These are phyloP conservation scores for Poecile atricapillus DNA, from an alignment of 2,113 vertebrate species.

Conservation along the genomic window DNA sequence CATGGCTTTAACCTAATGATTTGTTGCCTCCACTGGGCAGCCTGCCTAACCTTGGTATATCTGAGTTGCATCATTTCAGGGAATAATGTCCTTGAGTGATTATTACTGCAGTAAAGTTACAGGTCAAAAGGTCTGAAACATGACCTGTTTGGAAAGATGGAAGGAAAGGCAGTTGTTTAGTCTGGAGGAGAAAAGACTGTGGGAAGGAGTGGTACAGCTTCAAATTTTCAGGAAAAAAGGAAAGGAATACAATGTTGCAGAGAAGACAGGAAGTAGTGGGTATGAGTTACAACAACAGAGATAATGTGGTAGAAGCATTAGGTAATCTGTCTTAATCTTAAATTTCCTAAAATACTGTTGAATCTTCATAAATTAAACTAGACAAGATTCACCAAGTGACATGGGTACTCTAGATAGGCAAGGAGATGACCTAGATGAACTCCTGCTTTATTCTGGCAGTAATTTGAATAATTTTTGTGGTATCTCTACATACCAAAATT, in stretches of 20 bases:
- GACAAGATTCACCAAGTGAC: not conserved
- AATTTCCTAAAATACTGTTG: not conserved
- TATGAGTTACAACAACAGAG: not conserved
- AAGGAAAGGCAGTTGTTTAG: not conserved
- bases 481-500: not conserved
- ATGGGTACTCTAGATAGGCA: not conserved
- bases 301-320: not conserved
- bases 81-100: not conserved
- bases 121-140: constrained; percentile 19
- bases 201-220: not conserved
- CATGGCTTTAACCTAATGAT: not conserved
- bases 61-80: not conserved
- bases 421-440: not conserved
- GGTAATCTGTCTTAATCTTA: not conserved
- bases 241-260: not conserved
- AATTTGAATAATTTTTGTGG: not conserved
- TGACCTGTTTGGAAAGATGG: not conserved
- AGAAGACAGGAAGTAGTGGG: not conserved
- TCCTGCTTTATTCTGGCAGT: not conserved
- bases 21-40: not conserved
- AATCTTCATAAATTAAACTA: not conserved
- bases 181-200: not conserved
- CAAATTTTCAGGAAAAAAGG: not conserved
- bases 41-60: not conserved
- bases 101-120: not conserved